Conservation (phyloP, 2,797 vertebrate genomes). For the Chelmon rostratus region DNA sequence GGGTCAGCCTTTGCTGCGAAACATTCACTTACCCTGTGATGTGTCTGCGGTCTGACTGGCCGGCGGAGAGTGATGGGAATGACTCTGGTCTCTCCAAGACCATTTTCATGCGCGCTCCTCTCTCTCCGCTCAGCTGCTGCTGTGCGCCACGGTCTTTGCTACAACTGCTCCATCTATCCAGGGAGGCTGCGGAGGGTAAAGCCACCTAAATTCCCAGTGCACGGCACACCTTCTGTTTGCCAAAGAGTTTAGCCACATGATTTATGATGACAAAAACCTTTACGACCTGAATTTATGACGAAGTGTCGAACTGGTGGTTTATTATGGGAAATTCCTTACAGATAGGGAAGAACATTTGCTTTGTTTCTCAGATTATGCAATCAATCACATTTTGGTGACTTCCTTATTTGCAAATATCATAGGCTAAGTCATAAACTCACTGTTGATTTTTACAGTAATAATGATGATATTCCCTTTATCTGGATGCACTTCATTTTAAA, state of each 20-base stretch:
- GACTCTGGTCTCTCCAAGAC: slow-evolving; percentile 60
- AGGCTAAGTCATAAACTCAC: background rate
- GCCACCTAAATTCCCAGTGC: background rate
- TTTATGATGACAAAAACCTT: background rate
- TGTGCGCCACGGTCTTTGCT: slow-evolving; percentile 64
- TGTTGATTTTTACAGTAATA: background rate
- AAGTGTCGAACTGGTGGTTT: background rate
- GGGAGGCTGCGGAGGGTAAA: slow-evolving; percentile 32
- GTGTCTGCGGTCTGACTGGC: slow-evolving; percentile 45
- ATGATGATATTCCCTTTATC: background rate
- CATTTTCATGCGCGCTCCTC: slow-evolving; percentile 60
- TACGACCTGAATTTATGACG: background rate
- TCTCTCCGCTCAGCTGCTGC: slow-evolving; percentile 75
- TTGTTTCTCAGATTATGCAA: background rate
- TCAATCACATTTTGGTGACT: slow-evolving; percentile 7
- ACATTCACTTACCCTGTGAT: slow-evolving; percentile 34
- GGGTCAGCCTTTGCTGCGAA: slow-evolving; percentile 30
- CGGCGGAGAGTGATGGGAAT: slow-evolving; percentile 57
- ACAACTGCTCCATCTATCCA: slow-evolving; percentile 63
- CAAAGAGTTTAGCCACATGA: background rate
- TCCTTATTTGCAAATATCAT: background rate
- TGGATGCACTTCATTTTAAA: slow-evolving; percentile 1
- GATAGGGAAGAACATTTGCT: background rate
- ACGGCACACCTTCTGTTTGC: too few species aligned
- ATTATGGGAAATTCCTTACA: background rate